Conservation (phyloP, 1,140 invertebrate genomes). For the Hyles euphorbiae region DNA sequence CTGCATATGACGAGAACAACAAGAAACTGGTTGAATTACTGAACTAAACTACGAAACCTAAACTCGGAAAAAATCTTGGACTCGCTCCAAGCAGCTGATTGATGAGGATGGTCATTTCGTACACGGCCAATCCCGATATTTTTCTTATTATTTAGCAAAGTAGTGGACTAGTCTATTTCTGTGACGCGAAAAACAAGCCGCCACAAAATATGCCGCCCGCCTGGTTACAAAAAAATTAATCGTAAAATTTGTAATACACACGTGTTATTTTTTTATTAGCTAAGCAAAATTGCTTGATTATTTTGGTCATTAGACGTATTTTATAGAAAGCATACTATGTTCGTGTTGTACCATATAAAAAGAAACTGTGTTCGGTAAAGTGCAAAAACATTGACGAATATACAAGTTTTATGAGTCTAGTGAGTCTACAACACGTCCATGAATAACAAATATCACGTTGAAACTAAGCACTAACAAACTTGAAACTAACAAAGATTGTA, state of each 20-base stretch:
- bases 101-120: constrained; percentile 75
- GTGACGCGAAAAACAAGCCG: constrained; percentile 67
- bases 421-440: too few species aligned
- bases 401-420: too few species aligned
- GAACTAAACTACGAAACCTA: constrained; percentile 72
- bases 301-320: constrained; percentile 6
- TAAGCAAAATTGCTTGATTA: constrained; percentile 8
- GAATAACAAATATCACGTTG: too few species aligned
- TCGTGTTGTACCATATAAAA: background rate
- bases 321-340: background rate
- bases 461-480: too few species aligned
- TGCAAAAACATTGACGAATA: too few species aligned
- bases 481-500: too few species aligned
- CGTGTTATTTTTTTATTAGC: constrained; percentile 10
- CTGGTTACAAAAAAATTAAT: constrained; percentile 28
- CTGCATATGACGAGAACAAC: constrained; percentile 26
- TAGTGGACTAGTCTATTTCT: constrained; percentile 71
- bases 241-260: constrained; percentile 9
- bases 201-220: constrained; percentile 49
- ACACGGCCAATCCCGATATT: constrained; percentile 72
- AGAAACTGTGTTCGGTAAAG: too few species aligned
- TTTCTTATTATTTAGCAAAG: constrained; percentile 75
- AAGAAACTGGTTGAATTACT: constrained; percentile 57
- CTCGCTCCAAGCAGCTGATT: constrained; percentile 71
- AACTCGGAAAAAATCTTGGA: constrained; percentile 75